Conservation (phyloP, 2,797 vertebrate genomes). For the Acropternis orthonyx region DNA sequence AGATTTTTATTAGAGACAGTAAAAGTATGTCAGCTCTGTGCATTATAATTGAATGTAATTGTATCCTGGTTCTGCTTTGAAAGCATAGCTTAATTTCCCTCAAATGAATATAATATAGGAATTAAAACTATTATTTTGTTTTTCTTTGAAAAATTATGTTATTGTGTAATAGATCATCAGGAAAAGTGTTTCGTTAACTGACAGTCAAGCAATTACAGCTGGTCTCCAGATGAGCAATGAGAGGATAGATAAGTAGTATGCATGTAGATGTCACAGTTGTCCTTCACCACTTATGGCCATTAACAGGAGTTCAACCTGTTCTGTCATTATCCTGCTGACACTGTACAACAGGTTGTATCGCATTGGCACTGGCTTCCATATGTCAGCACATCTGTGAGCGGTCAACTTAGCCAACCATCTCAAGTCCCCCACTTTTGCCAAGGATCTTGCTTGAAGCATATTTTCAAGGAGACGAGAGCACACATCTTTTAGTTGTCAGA, state of each 20-base stretch:
- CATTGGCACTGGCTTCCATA: conserved; percentile 79
- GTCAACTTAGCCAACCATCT: conserved; percentile 74
- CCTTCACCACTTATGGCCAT: conserved; percentile 73
- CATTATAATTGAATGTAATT: not conserved
- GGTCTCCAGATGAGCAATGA: not conserved
- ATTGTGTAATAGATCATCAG: not conserved
- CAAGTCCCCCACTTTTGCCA: conserved; percentile 67
- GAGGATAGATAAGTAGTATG: not conserved
- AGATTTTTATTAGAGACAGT: not conserved
- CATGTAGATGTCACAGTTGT: conserved; percentile 64
- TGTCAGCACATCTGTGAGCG: conserved; percentile 79
- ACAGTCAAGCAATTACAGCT: not conserved
- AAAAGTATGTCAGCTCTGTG: not conserved
- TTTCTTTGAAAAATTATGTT: not conserved
- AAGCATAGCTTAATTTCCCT: not conserved
- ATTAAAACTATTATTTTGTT: not conserved
- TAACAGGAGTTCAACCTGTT: conserved; percentile 76
- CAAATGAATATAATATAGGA: not conserved
- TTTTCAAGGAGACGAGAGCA: conserved; percentile 71
- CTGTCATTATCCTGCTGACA: conserved; percentile 80
- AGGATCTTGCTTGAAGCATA: conserved; percentile 74
- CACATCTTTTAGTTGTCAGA: conserved; percentile 74
- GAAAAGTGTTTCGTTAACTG: not conserved
- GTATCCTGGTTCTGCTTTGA: not conserved
- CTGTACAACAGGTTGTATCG: conserved; percentile 87